phyloP scores from a whole-genome alignment of 2,797 vertebrate genomes.

The Jordanella pulchra region DNA sequence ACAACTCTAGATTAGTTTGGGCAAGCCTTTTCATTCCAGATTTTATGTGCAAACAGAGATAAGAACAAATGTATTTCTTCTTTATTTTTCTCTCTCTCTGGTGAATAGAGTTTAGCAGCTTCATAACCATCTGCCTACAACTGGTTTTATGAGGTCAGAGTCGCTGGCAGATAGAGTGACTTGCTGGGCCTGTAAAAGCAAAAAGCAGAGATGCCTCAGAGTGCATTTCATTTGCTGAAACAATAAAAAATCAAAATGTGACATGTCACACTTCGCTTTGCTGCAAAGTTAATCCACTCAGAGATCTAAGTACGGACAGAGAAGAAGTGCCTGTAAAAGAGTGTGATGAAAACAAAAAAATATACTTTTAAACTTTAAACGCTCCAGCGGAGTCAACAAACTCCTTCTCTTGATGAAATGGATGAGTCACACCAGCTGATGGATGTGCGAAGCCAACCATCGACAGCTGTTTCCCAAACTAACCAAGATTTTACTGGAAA shows the following conservation, averaged over 20 bases:
- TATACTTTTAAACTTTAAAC: slow-evolving; percentile 19
- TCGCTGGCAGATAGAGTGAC: slow-evolving; percentile 2
- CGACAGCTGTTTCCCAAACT: slow-evolving; percentile 16
- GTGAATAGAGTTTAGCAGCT: neutral
- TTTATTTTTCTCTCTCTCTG: neutral
- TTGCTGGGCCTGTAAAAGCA: neutral
- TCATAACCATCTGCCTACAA: slow-evolving; percentile 4
- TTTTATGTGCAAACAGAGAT: slow-evolving; percentile 1
- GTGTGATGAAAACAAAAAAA: neutral
- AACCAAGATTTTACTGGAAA: slow-evolving; percentile 24
- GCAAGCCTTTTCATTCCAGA: neutral
- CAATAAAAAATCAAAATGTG: slow-evolving; percentile 1
- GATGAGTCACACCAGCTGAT: slow-evolving; percentile 50
- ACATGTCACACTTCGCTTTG: slow-evolving; percentile 9
- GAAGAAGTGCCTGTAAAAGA: slow-evolving; percentile 13
- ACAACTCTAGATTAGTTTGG: slow-evolving; percentile 5
- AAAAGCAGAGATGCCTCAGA: neutral
- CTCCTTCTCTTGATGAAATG: slow-evolving; percentile 33
- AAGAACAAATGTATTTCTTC: neutral
- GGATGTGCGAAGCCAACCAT: slow-evolving; percentile 23
- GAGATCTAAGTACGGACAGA: slow-evolving; percentile 29
- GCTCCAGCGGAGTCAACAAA: slow-evolving; percentile 5
- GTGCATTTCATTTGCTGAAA: neutral
- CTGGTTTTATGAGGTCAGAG: slow-evolving; percentile 24
- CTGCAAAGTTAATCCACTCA: neutral